phyloP scores from a whole-genome alignment of 37 sponge, comb jelly and placozoan species.

The Halisarca cf. caerulea region DNA sequence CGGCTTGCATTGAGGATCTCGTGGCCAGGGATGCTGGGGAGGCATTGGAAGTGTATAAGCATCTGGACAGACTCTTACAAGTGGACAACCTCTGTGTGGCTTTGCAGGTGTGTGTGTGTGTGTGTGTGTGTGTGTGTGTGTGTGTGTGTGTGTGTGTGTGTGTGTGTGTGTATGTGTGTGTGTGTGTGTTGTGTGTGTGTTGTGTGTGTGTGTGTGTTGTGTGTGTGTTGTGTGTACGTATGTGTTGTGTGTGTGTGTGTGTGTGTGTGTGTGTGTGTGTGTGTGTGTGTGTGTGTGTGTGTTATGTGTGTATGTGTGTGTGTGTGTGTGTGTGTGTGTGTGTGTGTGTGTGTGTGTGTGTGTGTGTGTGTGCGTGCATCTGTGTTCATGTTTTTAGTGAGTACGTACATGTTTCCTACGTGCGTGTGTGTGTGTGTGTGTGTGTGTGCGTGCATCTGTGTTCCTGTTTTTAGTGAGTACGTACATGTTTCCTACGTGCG shows the following conservation, averaged over 20 bases:
- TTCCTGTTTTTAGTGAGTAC: no score
- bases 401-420: not conserved
- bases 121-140: not conserved
- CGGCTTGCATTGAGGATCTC: not conserved
- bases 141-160: no score
- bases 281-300: not conserved
- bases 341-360: not conserved
- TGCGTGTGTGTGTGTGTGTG: not conserved
- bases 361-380: not conserved
- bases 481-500: not conserved
- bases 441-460: no score
- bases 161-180: not conserved
- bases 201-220: no score
- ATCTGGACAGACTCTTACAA: conserved; percentile 14
- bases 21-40: not conserved
- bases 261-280: not conserved
- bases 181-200: no score
- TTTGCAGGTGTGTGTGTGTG: conserved; percentile 11
- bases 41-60: conserved; percentile 2
- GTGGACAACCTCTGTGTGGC: conserved; percentile 21
- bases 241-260: not conserved
- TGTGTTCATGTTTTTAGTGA: no score
- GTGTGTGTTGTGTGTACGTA: no score
- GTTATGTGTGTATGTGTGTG: not conserved
- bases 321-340: not conserved